Evolutionary conservation across 2,888 invertebrate genomes (phyloP).

Genomic region (Drosophila paramelanica): DNA sequence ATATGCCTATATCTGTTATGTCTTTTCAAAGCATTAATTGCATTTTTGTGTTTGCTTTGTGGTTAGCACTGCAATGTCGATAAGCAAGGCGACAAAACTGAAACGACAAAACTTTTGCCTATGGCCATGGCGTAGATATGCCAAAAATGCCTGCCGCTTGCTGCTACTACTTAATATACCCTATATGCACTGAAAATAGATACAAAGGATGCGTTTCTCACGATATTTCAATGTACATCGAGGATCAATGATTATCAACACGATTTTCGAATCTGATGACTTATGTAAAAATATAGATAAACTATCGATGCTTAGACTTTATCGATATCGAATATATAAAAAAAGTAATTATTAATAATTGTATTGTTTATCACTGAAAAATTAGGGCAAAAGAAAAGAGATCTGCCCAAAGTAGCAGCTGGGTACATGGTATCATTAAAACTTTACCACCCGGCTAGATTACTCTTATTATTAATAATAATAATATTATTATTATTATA

Average conservation of each 20-base stretch:
- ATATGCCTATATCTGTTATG: conserved; percentile 5
- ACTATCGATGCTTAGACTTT: too few species aligned
- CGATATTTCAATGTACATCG: too few species aligned
- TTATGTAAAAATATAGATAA: too few species aligned
- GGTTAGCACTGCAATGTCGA: conserved; percentile 38
- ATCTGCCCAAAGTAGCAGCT: not conserved
- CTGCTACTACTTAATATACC: conserved; percentile 24
- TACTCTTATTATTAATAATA: conserved; percentile 7
- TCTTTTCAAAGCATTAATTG: conserved; percentile 53
- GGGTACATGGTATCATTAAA: not conserved
- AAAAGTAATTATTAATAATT: too few species aligned
- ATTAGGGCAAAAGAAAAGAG: too few species aligned
- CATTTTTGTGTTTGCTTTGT: conserved; percentile 64
- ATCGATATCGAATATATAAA: too few species aligned
- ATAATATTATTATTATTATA: conserved; percentile 29
- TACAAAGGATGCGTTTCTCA: too few species aligned
- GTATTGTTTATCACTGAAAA: too few species aligned
- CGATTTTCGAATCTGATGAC: too few species aligned
- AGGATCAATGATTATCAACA: too few species aligned
- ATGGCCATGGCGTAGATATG: conserved; percentile 29
- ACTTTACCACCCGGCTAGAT: not conserved
- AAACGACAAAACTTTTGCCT: conserved; percentile 27
- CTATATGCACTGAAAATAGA: not conserved
- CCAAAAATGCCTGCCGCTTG: conserved; percentile 34
- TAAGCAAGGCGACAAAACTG: conserved; percentile 42